Conservation (phyloP, 2,888 invertebrate species). For the Callyntrura sp. region DNA sequence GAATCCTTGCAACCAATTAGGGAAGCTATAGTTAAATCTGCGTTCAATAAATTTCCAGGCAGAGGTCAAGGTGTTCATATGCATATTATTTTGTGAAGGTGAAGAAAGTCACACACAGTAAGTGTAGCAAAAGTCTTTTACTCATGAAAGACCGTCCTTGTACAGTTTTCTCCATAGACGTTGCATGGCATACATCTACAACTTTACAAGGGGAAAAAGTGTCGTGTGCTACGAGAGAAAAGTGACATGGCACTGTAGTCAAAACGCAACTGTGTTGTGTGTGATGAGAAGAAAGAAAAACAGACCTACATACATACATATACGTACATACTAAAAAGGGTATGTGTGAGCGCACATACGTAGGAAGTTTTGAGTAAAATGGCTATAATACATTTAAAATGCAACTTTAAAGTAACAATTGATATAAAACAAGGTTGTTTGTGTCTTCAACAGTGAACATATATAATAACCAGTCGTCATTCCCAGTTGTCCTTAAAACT, state of each 20-base stretch:
- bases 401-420: neutral
- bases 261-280: neutral
- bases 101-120: neutral
- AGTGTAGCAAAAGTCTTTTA: neutral
- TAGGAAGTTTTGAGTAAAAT: conserved; percentile 11
- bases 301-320: conserved; percentile 27
- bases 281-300: neutral
- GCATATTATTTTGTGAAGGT: neutral
- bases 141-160: neutral
- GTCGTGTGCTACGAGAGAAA: neutral
- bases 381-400: neutral
- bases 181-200: neutral
- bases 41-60: neutral
- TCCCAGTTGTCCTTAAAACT: neutral
- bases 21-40: neutral
- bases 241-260: neutral
- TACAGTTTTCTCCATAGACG: neutral
- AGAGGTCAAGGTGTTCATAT: neutral
- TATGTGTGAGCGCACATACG: conserved; percentile 66
- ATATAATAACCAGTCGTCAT: conserved; percentile 12
- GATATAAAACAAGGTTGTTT: neutral
- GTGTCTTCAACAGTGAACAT: neutral
- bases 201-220: neutral
- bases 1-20: neutral
- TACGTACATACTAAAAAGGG: conserved; percentile 68